These are phyloP conservation scores for Dendropsophus ebraccatus DNA, from an alignment of 2,113 vertebrate genomes.

Conservation along the genomic window DNA sequence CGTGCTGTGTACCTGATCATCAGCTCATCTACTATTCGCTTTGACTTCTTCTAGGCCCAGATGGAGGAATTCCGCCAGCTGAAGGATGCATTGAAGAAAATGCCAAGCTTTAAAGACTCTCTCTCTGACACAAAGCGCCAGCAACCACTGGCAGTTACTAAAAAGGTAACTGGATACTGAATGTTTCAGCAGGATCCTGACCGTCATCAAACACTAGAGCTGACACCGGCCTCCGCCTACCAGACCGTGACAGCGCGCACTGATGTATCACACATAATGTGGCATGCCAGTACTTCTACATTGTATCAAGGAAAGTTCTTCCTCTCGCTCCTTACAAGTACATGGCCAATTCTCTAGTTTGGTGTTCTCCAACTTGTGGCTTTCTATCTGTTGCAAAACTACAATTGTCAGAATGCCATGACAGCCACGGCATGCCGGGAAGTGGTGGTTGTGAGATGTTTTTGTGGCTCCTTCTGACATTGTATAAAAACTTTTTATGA, in stretches of 20 bases:
- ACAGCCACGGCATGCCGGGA: too few species aligned
- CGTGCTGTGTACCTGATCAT: not conserved
- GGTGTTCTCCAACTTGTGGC: not conserved
- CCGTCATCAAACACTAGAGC: not conserved
- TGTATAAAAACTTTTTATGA: too few species aligned
- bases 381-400: not conserved
- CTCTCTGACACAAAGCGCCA: constrained; percentile 58
- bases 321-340: not conserved
- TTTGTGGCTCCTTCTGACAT: not conserved
- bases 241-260: not conserved
- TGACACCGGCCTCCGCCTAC: not conserved
- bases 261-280: not conserved
- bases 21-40: not conserved
- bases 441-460: too few species aligned
- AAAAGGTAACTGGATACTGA: constrained; percentile 61
- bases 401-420: too few species aligned
- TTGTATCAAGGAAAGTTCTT: not conserved
- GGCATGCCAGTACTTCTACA: not conserved
- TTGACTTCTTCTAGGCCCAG: constrained; percentile 64
- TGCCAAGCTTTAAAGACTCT: constrained; percentile 71
- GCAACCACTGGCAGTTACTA: constrained; percentile 30
- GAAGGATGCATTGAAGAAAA: constrained; percentile 71
- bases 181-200: not conserved
- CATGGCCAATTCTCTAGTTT: not conserved
- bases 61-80: constrained; percentile 75